phyloP scores from a whole-genome alignment of 2,113 vertebrate genomes.

The Lophius piscatorius region DNA sequence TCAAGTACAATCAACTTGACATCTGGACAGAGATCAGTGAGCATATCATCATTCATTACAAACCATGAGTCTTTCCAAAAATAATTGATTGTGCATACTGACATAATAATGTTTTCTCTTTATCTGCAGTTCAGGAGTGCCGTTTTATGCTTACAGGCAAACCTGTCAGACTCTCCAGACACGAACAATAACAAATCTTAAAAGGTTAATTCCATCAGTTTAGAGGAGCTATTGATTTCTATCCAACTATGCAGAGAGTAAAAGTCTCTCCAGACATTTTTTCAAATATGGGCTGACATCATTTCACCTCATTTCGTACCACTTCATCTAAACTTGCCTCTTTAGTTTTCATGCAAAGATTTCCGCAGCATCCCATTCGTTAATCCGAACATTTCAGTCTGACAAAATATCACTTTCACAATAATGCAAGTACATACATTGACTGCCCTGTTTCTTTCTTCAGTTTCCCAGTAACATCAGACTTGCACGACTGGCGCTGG shows the following conservation, averaged over 20 bases:
- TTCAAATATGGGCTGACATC: conserved; percentile 57
- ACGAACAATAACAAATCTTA: conserved; percentile 55
- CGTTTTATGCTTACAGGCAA: conserved; percentile 33
- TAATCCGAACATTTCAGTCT: conserved; percentile 18
- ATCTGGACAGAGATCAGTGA: conserved; percentile 59
- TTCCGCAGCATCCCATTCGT: conserved; percentile 32
- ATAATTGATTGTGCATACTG: conserved; percentile 32
- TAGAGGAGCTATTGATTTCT: conserved; percentile 66
- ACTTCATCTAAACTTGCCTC: conserved; percentile 15
- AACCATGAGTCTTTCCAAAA: conserved; percentile 34
- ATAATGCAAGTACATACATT: conserved; percentile 17
- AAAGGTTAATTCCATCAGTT: conserved; percentile 64
- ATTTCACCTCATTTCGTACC: conserved; percentile 29
- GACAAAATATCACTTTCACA: conserved; percentile 34
- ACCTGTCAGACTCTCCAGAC: conserved; percentile 35
- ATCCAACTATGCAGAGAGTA: conserved; percentile 54
- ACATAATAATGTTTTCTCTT: conserved; percentile 40
- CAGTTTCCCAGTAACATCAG: conserved; percentile 34
- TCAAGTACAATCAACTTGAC: conserved; percentile 41
- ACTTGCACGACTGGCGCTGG: conserved; percentile 15
- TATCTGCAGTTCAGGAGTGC: conserved; percentile 54
- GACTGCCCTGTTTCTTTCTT: neutral
- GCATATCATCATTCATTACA: conserved; percentile 40
- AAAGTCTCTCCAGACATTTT: conserved; percentile 50
- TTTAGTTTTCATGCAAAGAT: conserved; percentile 36